Base-by-base conservation (phyloP, 2,113 vertebrate genomes). In the Ciconia stormi region DNA sequence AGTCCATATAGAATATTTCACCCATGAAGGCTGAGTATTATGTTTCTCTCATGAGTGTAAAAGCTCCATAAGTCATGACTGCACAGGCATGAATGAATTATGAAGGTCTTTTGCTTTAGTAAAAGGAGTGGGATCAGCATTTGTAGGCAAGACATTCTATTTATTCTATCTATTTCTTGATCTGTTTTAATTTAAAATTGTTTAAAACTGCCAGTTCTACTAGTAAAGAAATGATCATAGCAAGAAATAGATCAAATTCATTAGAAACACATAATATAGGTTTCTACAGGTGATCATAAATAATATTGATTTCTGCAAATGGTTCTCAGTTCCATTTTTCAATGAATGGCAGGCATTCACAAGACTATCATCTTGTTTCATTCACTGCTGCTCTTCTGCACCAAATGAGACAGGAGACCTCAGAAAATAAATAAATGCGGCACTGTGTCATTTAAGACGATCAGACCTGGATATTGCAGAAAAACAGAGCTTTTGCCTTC, bases 1-100 rank as follows among this genome's bases (percentile, higher is more conserved):
- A 76, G 65, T 88, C 87, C 73, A 47, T 78, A 72, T 6, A 95
- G 69, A 87, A 90, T 94, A 95, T 96, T 96, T 97, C 94, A 98
- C 69, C 92, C 87, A 89, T 97, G 96, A 97, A 97, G 87, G 87
- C 82, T 95, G 92, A 94, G 61, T 89, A 95, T 96, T 94, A 93
- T 90, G 58, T 96, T 97, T 95, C 87, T 96, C 90, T 84, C 85
- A 94, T 87, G 89, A 94, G 69, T 87, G 47, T 95, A 97, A 95
- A 97, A 94, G 89, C 65, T 95, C 61, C 44, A 50, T 96, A 96
- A 93, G 66, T 96, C 86, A 87, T 59, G 27, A 83, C 69, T 91
- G 42, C 12, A 34, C 38, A 95, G 50, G 92, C 94, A 91, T 89
- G 61, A 95, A 93, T 96, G 83, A 96, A 50, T 87, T 95, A 96